Conservation (phyloP, 1,140 invertebrate genomes). For the Trachymyrmex cornetzi region DNA sequence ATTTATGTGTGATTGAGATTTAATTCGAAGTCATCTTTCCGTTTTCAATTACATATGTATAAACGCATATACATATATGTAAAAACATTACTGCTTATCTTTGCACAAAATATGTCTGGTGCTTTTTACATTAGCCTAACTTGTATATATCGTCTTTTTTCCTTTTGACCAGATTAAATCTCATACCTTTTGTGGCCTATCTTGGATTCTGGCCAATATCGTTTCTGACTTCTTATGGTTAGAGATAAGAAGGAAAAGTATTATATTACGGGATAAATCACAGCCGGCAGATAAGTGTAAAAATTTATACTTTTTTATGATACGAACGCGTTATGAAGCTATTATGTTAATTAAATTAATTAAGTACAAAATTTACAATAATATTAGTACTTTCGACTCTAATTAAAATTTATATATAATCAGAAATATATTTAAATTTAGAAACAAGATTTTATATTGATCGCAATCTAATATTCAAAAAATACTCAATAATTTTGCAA, state of each 20-base stretch:
- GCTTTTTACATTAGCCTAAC: background rate
- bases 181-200: background rate
- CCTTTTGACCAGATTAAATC: background rate
- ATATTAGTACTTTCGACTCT: background rate
- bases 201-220: background rate
- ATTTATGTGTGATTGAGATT: background rate
- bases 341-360: conserved; percentile 1
- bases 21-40: background rate
- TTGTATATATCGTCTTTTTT: background rate
- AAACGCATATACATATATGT: background rate
- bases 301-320: background rate
- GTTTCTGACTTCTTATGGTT: background rate
- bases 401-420: background rate
- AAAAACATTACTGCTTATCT: background rate
- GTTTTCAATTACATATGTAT: background rate
- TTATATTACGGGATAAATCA: background rate
- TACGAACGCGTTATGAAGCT: background rate
- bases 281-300: background rate
- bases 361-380: background rate
- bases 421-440: background rate
- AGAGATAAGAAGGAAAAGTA: background rate
- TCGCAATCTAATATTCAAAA: background rate
- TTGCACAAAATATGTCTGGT: background rate
- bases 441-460: background rate
- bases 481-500: background rate